Evolutionary conservation across 2,888 invertebrate genomes (phyloP), one percentile per base, ranked within the genome.

Genomic region (Slavum lentiscoides): DNA sequence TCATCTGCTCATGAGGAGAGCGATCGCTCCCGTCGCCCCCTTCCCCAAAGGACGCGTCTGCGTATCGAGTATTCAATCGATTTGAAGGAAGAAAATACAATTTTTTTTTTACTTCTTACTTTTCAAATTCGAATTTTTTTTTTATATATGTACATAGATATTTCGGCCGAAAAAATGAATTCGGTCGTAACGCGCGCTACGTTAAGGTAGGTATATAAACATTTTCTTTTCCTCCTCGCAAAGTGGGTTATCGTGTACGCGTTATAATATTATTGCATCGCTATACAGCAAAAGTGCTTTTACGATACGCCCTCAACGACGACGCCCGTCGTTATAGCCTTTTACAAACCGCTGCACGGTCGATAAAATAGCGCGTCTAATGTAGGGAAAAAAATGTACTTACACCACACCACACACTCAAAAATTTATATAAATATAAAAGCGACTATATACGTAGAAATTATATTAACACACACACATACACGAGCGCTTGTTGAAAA

Each of bases 291-390:
- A 70, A 64, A 72, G 62, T 64, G 64, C 70, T 77, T 77, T 77
- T 53, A 77, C 55, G 70, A 70, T 80, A 72, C 80, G 72, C 80
- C 80, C 80, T 72, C 80, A 72, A 58, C 8, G 43, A 58, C 8
- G 43, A 80, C 80, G 80, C 70, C 80, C 72, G 80, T 58, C 70
- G 80, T 43, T 30, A 70, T 80, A 72, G 80, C 70, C 64, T 80
- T 80, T 80, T 72, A 72, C 64, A 72, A 70, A 69, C 69, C 70
- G 43, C 69, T 64, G 43, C 53, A 39, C 69, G 80, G 80, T 72
- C 80, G 80, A 80, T 72, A 80, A 58, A 9, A 43, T 4, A 30
- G 30, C 30, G 55, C 70, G 80, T 67, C 59, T 59, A 76, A 74
- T 64, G 74, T 74, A 55, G 30, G 11, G 37, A 66, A 64, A 74